Base-by-base conservation (phyloP, 2,888 invertebrate species). In the Parelbella ahira region DNA sequence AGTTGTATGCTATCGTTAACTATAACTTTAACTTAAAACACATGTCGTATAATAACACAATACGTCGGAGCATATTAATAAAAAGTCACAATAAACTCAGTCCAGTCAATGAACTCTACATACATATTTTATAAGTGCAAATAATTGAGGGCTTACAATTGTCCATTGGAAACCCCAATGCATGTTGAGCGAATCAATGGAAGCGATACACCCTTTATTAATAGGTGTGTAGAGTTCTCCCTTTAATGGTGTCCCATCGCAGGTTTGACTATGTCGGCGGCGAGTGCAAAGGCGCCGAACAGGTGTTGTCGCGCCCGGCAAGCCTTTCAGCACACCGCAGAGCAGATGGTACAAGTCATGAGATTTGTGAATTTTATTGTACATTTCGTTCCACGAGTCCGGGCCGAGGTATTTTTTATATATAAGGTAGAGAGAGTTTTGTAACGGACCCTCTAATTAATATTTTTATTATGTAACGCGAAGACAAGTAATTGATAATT, bases 181-280 rank as follows among this genome's bases (percentile, higher is more conserved):
- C 5, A 8, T 36, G 18, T 38, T 39, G 10, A 39, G 39, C 24
- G 38, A 39, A 25, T 41, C 41, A 33, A 33, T 41, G 25, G 25
- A 12, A 41, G 27, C 33, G 29, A 41, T 33, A 41, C 39, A 27
- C 25, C 41, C 27, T 27, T 20, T 41, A 33, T 41, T 41, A 41
- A 41, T 41, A 41, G 41, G 41, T 41, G 37, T 37, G 41, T 41
- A 39, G 29, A 29, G 24, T 30, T 30, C 27, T 41, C 39, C 39
- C 39, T 41, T 39, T 41, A 41, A 41, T 41, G 39, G 39, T 33
- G 32, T 41, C 20, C 39, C 39, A 23, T 34, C 50, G 5, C 25
- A 4, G 47, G 54, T 79, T 75, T 79, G 82, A 82, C 81, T 78
- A 81, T 77, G 74, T 71, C 60, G 54, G 75, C 79, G 80, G 81